Evolutionary conservation across 2,888 invertebrate species (phyloP).

Genomic region (Drosophila greeni): DNA sequence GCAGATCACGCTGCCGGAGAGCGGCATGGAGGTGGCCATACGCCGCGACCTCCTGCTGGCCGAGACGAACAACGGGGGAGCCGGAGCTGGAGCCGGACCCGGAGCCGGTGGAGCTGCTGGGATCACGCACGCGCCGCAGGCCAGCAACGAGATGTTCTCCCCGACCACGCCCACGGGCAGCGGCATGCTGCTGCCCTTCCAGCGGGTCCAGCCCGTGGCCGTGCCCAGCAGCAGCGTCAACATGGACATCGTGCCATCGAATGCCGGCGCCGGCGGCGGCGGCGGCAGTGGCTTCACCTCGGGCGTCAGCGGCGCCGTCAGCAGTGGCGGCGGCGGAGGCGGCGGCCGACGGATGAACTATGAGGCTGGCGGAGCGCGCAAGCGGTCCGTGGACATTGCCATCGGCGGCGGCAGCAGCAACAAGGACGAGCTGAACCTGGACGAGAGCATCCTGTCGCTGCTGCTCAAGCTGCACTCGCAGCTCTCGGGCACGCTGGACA

Average conservation of each 20-base stretch:
- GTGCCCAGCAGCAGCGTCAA: conserved; percentile 77
- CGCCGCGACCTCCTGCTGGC: conserved; percentile 74
- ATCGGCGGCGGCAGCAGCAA: conserved; percentile 74
- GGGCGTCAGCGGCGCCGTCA: conserved; percentile 6
- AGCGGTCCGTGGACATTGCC: conserved; percentile 78
- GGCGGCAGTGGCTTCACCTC: conserved; percentile 48
- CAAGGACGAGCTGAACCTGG: conserved; percentile 82
- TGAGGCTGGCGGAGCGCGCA: conserved; percentile 71
- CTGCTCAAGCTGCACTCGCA: conserved; percentile 94
- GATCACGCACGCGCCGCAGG: conserved; percentile 24
- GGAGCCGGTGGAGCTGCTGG: conserved; percentile 22
- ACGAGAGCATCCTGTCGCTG: conserved; percentile 93
- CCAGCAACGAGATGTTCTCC: conserved; percentile 77
- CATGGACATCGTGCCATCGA: conserved; percentile 80
- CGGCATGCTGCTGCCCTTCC: conserved; percentile 78
- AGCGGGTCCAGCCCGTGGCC: conserved; percentile 79
- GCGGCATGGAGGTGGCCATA: conserved; percentile 79
- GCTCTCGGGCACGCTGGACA: conserved; percentile 89
- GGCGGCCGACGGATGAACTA: conserved; percentile 60
- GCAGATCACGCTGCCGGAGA: conserved; percentile 75
- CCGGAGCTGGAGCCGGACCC: not conserved
- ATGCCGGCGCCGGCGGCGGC: conserved; percentile 63
- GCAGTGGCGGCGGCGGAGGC: conserved; percentile 2
- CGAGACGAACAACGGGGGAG: conserved; percentile 48
- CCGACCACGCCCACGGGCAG: conserved; percentile 70